Base-by-base conservation (phyloP, 1,140 invertebrate genomes). In the Scaptomyza graminum region DNA sequence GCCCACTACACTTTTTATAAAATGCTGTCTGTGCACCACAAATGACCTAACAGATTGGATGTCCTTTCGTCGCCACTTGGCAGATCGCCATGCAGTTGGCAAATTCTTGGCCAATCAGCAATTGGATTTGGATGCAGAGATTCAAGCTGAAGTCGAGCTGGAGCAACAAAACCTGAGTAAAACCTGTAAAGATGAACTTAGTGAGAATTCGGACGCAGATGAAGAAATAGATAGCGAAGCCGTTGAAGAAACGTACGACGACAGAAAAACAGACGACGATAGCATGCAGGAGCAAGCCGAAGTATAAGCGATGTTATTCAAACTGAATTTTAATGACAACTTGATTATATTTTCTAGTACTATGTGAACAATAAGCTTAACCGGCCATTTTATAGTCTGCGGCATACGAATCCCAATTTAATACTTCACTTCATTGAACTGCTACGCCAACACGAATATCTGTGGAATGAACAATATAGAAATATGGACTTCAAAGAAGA, bases 21-120 rank as follows among this genome's bases (percentile, higher is more conserved):
- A 78, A 41, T 79, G 77, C 44, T 63, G 52, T n/a, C 52, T 70
- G 7, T 79, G 77, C 47, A 65, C 34, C 5, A 49, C 41, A 9
- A 44, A 13, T 11, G 61, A 13, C 4, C 15, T 71, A 6, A 44
- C 16, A 8, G 44, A 60, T 4, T 79, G 71, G 75, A 8, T 44
- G 5, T 18, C 22, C 2, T 74, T 67, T 41, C 1, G 46, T 0
- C 18, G 16, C 5, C 76, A 79, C 15, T 18, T 79, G 8, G 3
- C 16, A n/a, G 5, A 34, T 2, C 11, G 0, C 0, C 76, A 79
- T 44, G 11, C 34, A 0, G 12, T 7, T 16, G 15, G 37, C 1
- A 49, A 28, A 9, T 49, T 34, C 9, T 9, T 6, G 5, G n/a
- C 6, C 15, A 39, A 11, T n/a, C n/a, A 0, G 6, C 18, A 16